A percentile compares a stretch with the other conserved stretches of the same genome.
Evolutionary conservation across 2,888 invertebrate species (phyloP).

Genomic region (Melanchra persicariae): DNA sequence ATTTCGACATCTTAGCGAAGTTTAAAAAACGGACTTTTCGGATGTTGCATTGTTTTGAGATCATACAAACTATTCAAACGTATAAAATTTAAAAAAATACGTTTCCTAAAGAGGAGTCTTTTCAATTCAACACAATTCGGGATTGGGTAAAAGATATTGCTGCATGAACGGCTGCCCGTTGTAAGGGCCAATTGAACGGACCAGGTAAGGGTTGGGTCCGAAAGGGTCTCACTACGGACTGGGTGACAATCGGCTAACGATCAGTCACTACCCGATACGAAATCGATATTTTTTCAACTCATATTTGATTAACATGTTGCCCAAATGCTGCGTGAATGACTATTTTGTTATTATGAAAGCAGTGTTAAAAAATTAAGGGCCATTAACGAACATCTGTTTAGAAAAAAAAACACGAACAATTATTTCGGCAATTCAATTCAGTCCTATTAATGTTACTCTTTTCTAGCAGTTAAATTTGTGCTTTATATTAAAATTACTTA

Average conservation of each 20-base stretch:
- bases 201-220: conserved; percentile 38
- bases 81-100: no score
- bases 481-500: no score
- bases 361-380: background rate
- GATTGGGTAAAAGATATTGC: conserved; percentile 21
- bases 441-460: no score
- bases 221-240: conserved; percentile 43
- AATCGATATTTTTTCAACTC: conserved; percentile 35
- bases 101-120: no score
- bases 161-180: conserved; percentile 49
- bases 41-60: no score
- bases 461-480: no score
- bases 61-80: no score
- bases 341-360: background rate
- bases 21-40: no score
- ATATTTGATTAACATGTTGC: background rate
- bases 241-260: conserved; percentile 38
- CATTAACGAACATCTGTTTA: no score
- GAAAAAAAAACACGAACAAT: no score
- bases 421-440: no score
- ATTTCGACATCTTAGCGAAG: no score
- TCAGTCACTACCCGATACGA: conserved; percentile 29
- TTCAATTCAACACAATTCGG: conserved; percentile 37
- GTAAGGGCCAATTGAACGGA: conserved; percentile 42
- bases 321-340: background rate